A percentile compares a stretch with the other conserved stretches of the same genome.
These are phyloP conservation scores for Rallus limicola DNA, from an alignment of 2,113 vertebrate genomes.

Conservation along the genomic window DNA sequence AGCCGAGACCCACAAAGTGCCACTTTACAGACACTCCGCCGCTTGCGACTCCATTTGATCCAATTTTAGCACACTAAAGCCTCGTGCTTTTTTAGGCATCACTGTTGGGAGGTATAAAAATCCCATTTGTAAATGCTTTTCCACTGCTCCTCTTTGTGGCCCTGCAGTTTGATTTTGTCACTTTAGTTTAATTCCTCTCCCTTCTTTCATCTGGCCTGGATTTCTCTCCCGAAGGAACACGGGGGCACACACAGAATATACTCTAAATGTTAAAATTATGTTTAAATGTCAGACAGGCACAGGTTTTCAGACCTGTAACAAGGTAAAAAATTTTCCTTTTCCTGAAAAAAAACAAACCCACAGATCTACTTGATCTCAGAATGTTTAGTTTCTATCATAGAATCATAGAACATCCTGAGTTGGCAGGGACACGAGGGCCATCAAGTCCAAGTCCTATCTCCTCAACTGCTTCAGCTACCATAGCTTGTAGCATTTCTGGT, in stretches of 20 bases:
- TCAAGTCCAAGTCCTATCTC: neutral
- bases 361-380: neutral
- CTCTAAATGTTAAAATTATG: neutral
- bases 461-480: neutral
- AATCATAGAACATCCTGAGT: no score
- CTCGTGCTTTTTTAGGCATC: neutral
- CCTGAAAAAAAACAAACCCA: neutral
- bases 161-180: neutral
- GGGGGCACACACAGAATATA: neutral
- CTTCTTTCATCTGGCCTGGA: neutral
- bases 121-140: neutral
- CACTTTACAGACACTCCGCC: neutral
- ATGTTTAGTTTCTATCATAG: neutral
- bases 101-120: neutral
- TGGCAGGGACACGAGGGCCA: no score
- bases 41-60: neutral
- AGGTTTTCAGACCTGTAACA: neutral
- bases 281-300: neutral
- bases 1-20: neutral
- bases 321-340: neutral
- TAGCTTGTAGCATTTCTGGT: neutral
- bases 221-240: neutral
- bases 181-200: neutral
- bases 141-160: neutral
- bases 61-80: neutral